Evolutionary conservation across 2,888 invertebrate species (phyloP), one percentile per base, ranked within the genome.

Genomic region (Pterostichus madidus): DNA sequence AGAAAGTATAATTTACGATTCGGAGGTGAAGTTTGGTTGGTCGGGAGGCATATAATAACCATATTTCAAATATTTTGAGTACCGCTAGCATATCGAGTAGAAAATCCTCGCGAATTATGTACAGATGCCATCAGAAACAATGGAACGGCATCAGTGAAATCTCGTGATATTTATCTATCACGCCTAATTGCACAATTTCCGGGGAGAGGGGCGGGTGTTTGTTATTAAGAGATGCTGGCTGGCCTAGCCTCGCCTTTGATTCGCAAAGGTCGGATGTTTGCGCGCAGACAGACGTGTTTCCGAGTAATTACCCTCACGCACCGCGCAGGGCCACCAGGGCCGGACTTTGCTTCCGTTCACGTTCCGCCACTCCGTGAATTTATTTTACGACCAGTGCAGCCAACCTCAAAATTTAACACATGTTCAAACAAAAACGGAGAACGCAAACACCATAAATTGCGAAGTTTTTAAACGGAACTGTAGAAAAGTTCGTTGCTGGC

Each of bases 271-370:
- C 81, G 81, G 81, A 82, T 82, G 81, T 82, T 82, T 82, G 81
- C 81, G 59, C 52, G 81, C 61, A 82, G 81, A 76, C 68, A 76
- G 81, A 82, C 81, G 75, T 82, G 81, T 82, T 82, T 82, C 81
- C 81, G 76, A 75, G 81, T 82, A 82, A 82, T 82, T 82, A 82
- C 81, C 75, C 75, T 82, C 64, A 82, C 81, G 76, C 81, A 82
- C 75, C 52, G 75, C 75, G 44, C 75, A 82, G 81, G 73, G 61
- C 32, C 71, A 46, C 24, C 75, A 82, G 81, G 73, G 49, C 32
- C 71, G 61, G 81, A 49, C 75, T 75, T 35, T 10, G 44, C 49
- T 71, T 71, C 71, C 71, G 44, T 71, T 64, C 35, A 64, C 64
- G 64, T 71, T 71, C 71, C 71, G 71, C 17, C 71, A 46, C 44